These are phyloP conservation scores for Caiman crocodilus DNA, from an alignment of 2,797 vertebrate genomes.

Conservation along the genomic window DNA sequence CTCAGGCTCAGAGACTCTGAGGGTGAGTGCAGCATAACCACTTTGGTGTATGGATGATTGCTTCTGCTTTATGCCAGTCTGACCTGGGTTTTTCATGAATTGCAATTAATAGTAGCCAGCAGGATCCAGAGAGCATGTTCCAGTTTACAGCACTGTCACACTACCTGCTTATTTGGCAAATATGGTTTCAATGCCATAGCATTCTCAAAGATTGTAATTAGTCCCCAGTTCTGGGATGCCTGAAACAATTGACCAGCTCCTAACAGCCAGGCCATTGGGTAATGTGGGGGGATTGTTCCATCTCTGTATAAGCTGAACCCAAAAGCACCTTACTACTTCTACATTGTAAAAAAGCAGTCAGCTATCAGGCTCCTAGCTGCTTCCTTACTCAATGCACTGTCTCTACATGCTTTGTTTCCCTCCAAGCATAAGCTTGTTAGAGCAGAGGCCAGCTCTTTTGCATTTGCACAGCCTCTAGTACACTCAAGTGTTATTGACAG, in stretches of 20 bases:
- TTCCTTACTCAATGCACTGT: accelerated
- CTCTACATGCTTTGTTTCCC: accelerated
- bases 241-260: accelerated
- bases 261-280: accelerated
- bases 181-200: neutral
- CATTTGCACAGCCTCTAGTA: accelerated
- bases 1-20: neutral
- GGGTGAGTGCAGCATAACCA: neutral
- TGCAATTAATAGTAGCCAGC: accelerated
- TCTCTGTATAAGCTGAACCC: neutral
- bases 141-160: neutral
- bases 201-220: constrained; percentile 1
- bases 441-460: neutral
- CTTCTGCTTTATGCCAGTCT: neutral
- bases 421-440: neutral
- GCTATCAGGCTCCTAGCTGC: neutral
- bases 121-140: neutral
- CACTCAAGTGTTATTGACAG: accelerated
- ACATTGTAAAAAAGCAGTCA: too few species aligned
- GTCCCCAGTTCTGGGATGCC: accelerated
- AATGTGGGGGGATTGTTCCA: neutral
- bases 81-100: accelerated
- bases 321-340: neutral
- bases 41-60: neutral
- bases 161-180: neutral